Conservation (phyloP, 2,797 vertebrate genomes). For the Trematomus bernacchii region DNA sequence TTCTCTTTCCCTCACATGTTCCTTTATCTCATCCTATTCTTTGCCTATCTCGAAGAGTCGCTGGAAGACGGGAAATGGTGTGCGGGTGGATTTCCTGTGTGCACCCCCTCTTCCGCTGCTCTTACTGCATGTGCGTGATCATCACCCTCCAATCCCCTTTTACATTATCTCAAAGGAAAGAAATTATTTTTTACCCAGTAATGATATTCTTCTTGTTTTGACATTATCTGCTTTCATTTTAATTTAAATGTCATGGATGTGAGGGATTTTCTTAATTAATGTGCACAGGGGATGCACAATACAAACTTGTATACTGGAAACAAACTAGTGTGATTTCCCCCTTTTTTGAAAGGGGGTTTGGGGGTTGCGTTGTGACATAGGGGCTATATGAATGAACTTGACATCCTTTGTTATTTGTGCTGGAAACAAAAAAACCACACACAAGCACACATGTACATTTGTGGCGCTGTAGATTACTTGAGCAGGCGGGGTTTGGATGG, state of each 20-base stretch:
- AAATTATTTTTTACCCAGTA: conserved; percentile 79
- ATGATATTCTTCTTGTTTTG: conserved; percentile 81
- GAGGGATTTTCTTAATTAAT: conserved; percentile 82
- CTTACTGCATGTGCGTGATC: conserved; percentile 63
- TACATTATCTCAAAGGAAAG: conserved; percentile 77
- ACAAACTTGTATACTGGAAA: conserved; percentile 69
- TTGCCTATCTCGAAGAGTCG: conserved; percentile 79
- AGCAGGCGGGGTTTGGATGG: conserved; percentile 68
- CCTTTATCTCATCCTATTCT: conserved; percentile 72
- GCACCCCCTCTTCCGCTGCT: conserved; percentile 54
- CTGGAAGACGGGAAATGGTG: conserved; percentile 75
- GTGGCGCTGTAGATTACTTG: conserved; percentile 77
- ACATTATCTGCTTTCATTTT: conserved; percentile 85
- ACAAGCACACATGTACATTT: conserved; percentile 63
- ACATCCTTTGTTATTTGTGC: conserved; percentile 77
- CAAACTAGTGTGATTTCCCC: conserved; percentile 60
- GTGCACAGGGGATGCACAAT: conserved; percentile 64
- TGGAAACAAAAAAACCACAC: conserved; percentile 52
- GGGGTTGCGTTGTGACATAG: conserved; percentile 61
- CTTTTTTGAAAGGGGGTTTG: conserved; percentile 32
- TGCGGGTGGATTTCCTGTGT: conserved; percentile 71
- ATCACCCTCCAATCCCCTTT: conserved; percentile 68
- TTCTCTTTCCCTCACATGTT: conserved; percentile 75
- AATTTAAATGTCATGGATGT: conserved; percentile 85
- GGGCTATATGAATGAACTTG: conserved; percentile 63